phyloP scores from a whole-genome alignment of 2,113 vertebrate species.

The Prinia subflava region DNA sequence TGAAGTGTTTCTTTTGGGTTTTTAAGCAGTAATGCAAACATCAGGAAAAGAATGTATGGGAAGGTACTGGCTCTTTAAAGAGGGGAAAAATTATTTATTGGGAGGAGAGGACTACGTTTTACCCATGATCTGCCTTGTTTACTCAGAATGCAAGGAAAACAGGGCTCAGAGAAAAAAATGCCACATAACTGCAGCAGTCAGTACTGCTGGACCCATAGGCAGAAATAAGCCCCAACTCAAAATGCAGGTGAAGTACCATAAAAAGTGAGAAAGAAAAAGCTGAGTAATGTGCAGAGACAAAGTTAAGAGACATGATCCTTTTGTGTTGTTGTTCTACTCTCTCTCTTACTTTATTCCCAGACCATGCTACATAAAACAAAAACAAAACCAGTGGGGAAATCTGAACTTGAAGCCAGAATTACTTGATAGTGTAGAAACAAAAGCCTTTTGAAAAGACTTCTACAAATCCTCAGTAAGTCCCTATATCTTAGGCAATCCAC shows the following conservation, averaged over 20 bases:
- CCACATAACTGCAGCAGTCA: neutral
- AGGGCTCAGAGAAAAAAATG: neutral
- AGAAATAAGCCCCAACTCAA: neutral
- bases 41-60: neutral
- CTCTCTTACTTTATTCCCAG: neutral
- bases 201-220: neutral
- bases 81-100: neutral
- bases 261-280: neutral
- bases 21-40: neutral
- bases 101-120: neutral
- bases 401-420: neutral
- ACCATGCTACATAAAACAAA: neutral
- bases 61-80: neutral
- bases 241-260: neutral
- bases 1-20: neutral
- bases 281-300: neutral
- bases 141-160: neutral
- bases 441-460: constrained; percentile 9
- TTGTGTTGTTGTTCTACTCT: neutral
- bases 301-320: neutral
- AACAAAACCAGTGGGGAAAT: neutral
- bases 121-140: neutral
- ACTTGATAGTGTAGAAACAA: neutral
- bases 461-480: neutral
- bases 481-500: neutral